Base-by-base conservation (phyloP, 1,140 invertebrate genomes). In the Arctopsyche grandis region DNA sequence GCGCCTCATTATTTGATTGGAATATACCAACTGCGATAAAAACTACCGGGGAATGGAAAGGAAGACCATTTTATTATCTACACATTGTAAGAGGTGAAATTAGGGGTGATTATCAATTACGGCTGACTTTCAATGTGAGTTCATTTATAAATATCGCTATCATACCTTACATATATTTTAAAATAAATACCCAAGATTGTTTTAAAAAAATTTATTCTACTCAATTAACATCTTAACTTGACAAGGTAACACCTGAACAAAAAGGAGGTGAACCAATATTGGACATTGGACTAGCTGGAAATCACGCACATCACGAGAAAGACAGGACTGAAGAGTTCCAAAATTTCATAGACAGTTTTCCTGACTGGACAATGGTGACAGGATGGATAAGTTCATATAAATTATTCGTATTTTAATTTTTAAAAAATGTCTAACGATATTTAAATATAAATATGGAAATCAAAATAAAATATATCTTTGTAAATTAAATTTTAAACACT, bases 371-470 rank as follows among this genome's bases (percentile, higher is more conserved):
- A 19, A 56, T 66, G 21, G 76, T 76, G 16, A 75, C 73, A 24
- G 73, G 73, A 46, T 79, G 78, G 78, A 75, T 79, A 19, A 79
- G 73, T 56, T 24, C 78, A 0, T 75, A 75, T 56, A 75, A 69
- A 46, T 24, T 43, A 3, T 79, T 63, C n/a, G 52, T 79, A 10
- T 29, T 60, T 38, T 38, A 38, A 38, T n/a, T 56, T 56, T 1
- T 56, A 21, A 3, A 21, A 56, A 56, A 56, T 4, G 10, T 38
- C 29, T 38, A 38, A 38, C 29, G 7, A 4, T 38, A 4, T 38
- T 38, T 38, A 4, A 4, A 4, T 38, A 4, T 38, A 38, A 38
- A 4, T 38, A 38, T 38, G 7, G 3, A 38, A 4, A 38, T 38
- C 7, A 38, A n/a, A n/a, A 38, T 38, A 38, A 38, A 38, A 38